Base-by-base conservation (phyloP, 2,797 vertebrate species). In the Melopsittacus undulatus region DNA sequence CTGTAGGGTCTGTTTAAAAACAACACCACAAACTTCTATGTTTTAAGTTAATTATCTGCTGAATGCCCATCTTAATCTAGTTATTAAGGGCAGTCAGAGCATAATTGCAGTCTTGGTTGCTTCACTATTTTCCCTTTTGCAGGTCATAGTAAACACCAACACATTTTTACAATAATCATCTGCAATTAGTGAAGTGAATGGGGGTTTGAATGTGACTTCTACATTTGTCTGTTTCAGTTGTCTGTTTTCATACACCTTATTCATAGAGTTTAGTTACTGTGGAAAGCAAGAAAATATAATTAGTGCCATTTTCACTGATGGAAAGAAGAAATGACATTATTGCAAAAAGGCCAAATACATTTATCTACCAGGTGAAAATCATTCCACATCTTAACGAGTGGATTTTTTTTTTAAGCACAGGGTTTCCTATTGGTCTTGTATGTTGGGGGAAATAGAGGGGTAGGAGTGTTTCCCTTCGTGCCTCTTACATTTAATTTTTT, bases 281-380 rank as follows among this genome's bases (percentile, higher is more conserved):
- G 76, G 92, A 96, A 96, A 93, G 51, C 72, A 83, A 80, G 76
- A 75, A 95, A 95, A 91, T 63, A 82, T 73, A 94, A 94, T 88
- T 80, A 90, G 43, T 77, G 48, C 29, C 81, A 64, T 74, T 92
- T 94, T 81, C 54, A 49, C 43, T 88, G 40, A 82, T 67, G 54
- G 62, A 78, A 75, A 85, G 30, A 46, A 83, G 62, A 77, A 87
- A 74, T 23, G 29, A 18, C 45, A 22, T 72, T 61, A 29, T n/a
- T 81, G 57, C 38, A 66, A 66, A 89, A 85, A 86, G 30, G 16
- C 30, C 76, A 67, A 88, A 20, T 73, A 63, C 18, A 38, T 83
- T 90, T 78, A 69, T 78, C 46, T 85, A 43, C 22, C 30, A 90
- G 15, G 43, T 68, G n/a, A 68, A 73, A 80, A 93, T 34, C 4